Base-by-base conservation (phyloP, 2,797 vertebrate genomes). In the Brachyrhaphis roseni region DNA sequence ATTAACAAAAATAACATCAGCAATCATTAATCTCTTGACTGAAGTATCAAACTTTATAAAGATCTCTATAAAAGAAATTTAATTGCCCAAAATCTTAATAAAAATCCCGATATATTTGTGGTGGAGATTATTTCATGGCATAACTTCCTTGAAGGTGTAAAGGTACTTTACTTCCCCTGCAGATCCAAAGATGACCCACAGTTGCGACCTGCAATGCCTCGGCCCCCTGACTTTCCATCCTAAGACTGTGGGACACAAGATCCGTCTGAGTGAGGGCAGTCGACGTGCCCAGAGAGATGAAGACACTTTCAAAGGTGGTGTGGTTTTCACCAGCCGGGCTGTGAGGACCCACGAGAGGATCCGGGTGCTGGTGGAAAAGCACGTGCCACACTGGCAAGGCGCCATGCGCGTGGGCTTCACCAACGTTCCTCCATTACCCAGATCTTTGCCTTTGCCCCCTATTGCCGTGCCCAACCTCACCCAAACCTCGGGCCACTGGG, bases 341-440 rank as follows among this genome's bases (percentile, higher is more conserved):
- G 71, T 97, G 66, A 77, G 0, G 70, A 23, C 81, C 0, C 8
- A 45, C 0, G 97, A 97, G 94, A 93, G 28, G 57, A 88, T 97
- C 72, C 59, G 31, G 0, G 53, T 97, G 85, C 88, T 86, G 15
- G 90, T 97, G 77, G 85, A 94, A 85, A 43, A 34, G 2, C 28
- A 62, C 0, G n/a, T 71, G 1, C 0, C 0, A 0, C 20, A 0
- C 5, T 97, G 97, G 96, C 16, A 78, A 0, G 97, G 97, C 0
- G 94, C 93, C 0, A 83, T 98, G 64, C 93, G 97, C 0, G 45
- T 97, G 72, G 97, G 97, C 72, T 97, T 98, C 91, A 96, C 96
- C n/a, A 94, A 62, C 8, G 83, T 96, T 26, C 53, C 91, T 0
- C 97, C 97, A 0, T 23, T 87, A 0, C 7, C 23, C 0, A 84